Conservation (phyloP, 2,888 invertebrate genomes). For the Danaus chrysippus region DNA sequence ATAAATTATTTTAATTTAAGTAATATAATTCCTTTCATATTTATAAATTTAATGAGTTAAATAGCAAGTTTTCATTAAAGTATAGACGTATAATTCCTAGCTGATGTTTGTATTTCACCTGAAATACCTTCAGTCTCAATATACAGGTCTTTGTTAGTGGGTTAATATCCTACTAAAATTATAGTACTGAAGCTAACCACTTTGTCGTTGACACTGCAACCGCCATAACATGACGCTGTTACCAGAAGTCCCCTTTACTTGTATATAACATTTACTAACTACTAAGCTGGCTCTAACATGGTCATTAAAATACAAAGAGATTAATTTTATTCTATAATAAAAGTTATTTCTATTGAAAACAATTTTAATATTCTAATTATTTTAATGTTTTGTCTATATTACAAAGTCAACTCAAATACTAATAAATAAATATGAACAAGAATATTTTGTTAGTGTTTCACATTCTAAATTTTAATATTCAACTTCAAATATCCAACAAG, state of each 20-base stretch:
- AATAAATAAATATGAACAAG: too few species aligned
- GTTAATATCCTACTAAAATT: conserved; percentile 13
- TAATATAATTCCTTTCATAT: not conserved
- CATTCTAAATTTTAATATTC: not conserved
- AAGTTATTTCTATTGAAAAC: too few species aligned
- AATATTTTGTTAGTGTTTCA: not conserved
- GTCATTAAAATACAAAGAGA: too few species aligned
- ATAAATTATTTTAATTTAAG: not conserved
- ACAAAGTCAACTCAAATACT: too few species aligned
- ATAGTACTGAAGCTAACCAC: conserved; percentile 16
- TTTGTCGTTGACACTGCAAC: conserved; percentile 19
- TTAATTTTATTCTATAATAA: too few species aligned
- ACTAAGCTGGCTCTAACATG: conserved; percentile 5
- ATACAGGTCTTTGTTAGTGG: conserved; percentile 6
- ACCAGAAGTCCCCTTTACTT: conserved; percentile 26
- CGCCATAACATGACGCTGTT: conserved; percentile 20
- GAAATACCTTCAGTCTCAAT: conserved; percentile 3
- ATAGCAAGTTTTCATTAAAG: too few species aligned
- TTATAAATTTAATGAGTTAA: too few species aligned
- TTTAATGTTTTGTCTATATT: too few species aligned
- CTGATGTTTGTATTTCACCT: not conserved
- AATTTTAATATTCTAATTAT: too few species aligned
- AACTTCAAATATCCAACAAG: not conserved
- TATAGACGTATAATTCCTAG: not conserved
- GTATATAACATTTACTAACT: conserved; percentile 22